Evolutionary conservation across 2,888 invertebrate species (phyloP).

Genomic region (Nezara viridula): DNA sequence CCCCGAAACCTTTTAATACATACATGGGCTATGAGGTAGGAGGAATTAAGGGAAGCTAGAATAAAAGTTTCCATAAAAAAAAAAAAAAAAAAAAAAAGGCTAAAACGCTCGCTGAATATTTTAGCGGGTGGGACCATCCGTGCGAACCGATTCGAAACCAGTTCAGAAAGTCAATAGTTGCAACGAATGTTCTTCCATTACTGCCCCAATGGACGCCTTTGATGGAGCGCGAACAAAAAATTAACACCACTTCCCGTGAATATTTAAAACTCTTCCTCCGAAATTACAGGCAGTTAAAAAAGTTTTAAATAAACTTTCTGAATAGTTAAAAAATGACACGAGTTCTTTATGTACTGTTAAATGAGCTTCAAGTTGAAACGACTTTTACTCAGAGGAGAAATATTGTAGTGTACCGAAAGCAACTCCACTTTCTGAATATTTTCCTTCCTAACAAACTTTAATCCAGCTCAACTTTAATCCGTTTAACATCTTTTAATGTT

Average conservation of each 20-base stretch:
- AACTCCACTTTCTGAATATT: not conserved
- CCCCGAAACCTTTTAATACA: not conserved
- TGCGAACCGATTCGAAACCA: not conserved
- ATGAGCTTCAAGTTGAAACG: slow-evolving; percentile 13
- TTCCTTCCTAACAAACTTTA: not conserved
- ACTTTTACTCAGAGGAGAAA: not conserved
- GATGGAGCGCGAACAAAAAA: not conserved
- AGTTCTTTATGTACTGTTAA: slow-evolving; percentile 57
- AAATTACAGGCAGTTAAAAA: slow-evolving; percentile 64
- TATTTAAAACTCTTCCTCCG: slow-evolving; percentile 62
- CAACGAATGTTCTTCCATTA: no score
- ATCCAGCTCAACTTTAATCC: not conserved
- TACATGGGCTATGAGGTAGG: not conserved
- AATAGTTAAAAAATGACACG: slow-evolving; percentile 72
- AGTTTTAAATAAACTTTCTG: slow-evolving; percentile 66
- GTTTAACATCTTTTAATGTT: not conserved
- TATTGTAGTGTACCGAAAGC: not conserved
- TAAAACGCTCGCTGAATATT: not conserved
- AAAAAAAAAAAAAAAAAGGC: not conserved
- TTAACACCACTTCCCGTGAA: slow-evolving; percentile 60
- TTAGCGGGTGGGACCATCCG: not conserved
- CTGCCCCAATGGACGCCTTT: not conserved
- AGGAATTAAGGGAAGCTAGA: not conserved
- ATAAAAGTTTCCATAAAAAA: not conserved
- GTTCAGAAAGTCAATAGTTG: not conserved